Conservation (phyloP, 1,140 invertebrate genomes). For the Littorina saxatilis region DNA sequence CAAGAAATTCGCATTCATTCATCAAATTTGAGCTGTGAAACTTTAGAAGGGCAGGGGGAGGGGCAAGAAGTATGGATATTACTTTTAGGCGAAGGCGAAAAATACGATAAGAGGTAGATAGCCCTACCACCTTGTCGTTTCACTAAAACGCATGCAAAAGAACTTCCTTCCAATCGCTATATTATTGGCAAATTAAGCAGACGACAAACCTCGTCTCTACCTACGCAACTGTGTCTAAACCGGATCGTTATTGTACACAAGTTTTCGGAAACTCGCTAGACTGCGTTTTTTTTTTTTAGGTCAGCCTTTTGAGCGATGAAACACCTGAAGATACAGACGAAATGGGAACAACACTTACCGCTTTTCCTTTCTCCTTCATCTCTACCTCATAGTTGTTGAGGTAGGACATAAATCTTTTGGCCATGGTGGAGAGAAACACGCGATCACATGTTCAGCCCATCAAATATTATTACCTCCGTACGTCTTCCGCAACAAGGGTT, state of each 20-base stretch:
- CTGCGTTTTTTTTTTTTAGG: not conserved
- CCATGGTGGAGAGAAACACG: slow-evolving; percentile 6
- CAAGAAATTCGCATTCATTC: too few species aligned
- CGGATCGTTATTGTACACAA: too few species aligned
- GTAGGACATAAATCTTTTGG: slow-evolving; percentile 44
- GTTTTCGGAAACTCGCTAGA: not conserved
- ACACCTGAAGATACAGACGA: not conserved
- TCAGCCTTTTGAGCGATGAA: not conserved
- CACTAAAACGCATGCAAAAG: too few species aligned
- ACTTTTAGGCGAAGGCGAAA: too few species aligned
- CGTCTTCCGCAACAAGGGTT: not conserved
- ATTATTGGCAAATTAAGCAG: not conserved
- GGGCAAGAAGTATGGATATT: too few species aligned
- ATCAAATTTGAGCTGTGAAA: too few species aligned
- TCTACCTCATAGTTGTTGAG: slow-evolving; percentile 45
- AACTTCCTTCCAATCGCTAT: not conserved
- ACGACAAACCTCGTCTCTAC: not conserved
- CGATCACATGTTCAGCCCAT: slow-evolving; percentile 13
- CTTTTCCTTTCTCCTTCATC: slow-evolving; percentile 50
- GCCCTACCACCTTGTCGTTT: too few species aligned
- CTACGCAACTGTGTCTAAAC: not conserved
- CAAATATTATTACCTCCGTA: not conserved
- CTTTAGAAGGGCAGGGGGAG: too few species aligned
- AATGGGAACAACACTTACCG: slow-evolving; percentile 33
- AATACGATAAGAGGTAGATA: too few species aligned